Evolutionary conservation across 2,797 vertebrate genomes (phyloP), one percentile per base, ranked within the genome.

Genomic region (Chiloscyllium punctatum): DNA sequence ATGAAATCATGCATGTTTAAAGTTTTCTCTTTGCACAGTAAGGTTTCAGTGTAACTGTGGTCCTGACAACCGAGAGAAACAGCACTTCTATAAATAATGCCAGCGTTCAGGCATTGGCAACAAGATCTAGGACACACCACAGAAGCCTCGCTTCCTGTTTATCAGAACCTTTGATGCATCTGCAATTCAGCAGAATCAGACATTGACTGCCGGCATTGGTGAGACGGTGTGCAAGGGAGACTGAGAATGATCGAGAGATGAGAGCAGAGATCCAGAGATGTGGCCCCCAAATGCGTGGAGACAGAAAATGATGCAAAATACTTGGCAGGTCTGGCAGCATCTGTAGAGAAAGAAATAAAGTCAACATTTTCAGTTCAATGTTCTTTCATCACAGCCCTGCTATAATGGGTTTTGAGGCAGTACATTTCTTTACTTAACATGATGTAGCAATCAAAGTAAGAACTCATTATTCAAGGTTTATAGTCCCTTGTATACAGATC

Each of bases 21-120:
- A 91, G 88, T 91, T 91, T 66, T 68, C 62, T 37, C 18, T 37
- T 37, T 21, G 15, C 90, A 68, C 62, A 9, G 30, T 16, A 30
- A 30, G 30, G 4, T 62, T 62, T 62, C 53, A 90, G n/a, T 92
- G 90, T 37, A 69, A 69, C 62, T 92, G 90, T 68, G 90, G 90
- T 92, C 66, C 62, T 69, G 42, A 62, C 90, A 13, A 13, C 7
- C 1, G 68, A 68, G n/a, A 68, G 9, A 92, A 92, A 92, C 62
- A 42, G 66, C 37, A n/a, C n/a, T 92, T 69, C 90, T 92, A 69
- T 69, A 92, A 92, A 92, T 92, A 92, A 69, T 9, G 66, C 90
- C 37, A 13, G 66, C n/a, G 0, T 37, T 69, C 25, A 8, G 66
- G 90, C 90, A 37, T 69, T 68, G 90, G 23, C 48, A 42, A 37